Base-by-base conservation (phyloP, 2,888 invertebrate species). In the Merodon equestris region DNA sequence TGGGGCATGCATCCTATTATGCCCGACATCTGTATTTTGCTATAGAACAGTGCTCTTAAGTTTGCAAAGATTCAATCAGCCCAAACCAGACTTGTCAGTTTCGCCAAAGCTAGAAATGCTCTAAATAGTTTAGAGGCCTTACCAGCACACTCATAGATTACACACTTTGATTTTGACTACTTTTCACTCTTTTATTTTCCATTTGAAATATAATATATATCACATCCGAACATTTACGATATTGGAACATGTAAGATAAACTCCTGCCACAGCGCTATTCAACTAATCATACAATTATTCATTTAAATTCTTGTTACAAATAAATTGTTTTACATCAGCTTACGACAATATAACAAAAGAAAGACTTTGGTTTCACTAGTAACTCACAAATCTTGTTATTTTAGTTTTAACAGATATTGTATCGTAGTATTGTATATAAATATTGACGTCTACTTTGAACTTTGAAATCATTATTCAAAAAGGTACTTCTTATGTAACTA, bases 181-280 rank as follows among this genome's bases (percentile, higher is more conserved):
- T 75, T 67, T 67, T 38, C 50, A 56, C 42, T 51, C 44, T 34
- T 36, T 56, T 51, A 57, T 50, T 70, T 44, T 19, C 56, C 57
- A 48, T 38, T 38, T 38, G 7, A 48, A 18, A 57, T 61, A 57
- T 67, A 63, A 63, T 36, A 72, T 72, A 77, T 77, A 77, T 77
- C 77, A 77, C 77, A 77, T 77, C 67, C 67, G 63, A 73, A 77
- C 67, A 73, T 72, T 77, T 72, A 77, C 61, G 72, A 71, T 71
- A 61, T 61, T 71, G 61, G 72, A 77, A 77, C 73, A 77, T 67
- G 47, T 19, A 63, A 48, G 19, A 51, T 57, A 44, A 58, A 18
- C 48, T 18, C 42, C 19, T 42, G 12, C 15, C 13, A 27, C 44
- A 60, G 60, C 60, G 40, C 47, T 54, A 40, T 56, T 15, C 42